Evolutionary conservation across 2,797 vertebrate genomes (phyloP).

Genomic region (Lerista edwardsae): DNA sequence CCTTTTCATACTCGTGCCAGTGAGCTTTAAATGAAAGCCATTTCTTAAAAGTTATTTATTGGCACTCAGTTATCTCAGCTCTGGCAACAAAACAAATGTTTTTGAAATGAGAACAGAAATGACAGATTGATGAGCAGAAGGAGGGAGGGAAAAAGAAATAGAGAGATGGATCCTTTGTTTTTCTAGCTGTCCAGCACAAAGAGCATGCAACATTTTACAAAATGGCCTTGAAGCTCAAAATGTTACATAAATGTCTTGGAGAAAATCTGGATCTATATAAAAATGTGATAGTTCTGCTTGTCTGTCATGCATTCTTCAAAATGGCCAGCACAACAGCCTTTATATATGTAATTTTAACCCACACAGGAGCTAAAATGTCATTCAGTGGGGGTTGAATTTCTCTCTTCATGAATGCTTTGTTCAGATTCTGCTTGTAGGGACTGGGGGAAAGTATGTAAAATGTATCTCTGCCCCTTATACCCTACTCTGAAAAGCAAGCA

Average conservation of each 20-base stretch:
- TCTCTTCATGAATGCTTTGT: not conserved
- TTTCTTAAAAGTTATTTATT: slow-evolving; percentile 68
- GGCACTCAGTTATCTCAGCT: slow-evolving; percentile 37
- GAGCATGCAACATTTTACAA: not conserved
- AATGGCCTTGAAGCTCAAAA: slow-evolving; percentile 1
- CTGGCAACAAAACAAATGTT: slow-evolving; percentile 48
- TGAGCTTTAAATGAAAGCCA: slow-evolving; percentile 55
- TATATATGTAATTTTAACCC: not conserved
- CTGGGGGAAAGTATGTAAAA: not conserved
- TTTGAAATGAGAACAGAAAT: slow-evolving; percentile 28
- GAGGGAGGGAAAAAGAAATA: slow-evolving; percentile 10
- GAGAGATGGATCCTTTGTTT: not conserved
- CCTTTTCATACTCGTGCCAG: slow-evolving; percentile 52
- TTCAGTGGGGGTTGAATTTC: not conserved
- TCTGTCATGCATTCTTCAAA: slow-evolving; percentile 8
- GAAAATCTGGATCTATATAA: not conserved
- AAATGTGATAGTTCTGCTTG: not conserved
- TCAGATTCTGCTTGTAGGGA: not conserved
- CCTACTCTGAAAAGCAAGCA: not conserved
- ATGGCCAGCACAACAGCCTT: accelerated
- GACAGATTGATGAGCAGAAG: slow-evolving; percentile 20
- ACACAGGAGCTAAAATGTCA: slow-evolving; percentile 11
- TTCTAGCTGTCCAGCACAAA: slow-evolving; percentile 14
- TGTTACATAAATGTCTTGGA: not conserved
- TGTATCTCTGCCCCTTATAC: not conserved